Evolutionary conservation across 1,140 invertebrate genomes (phyloP).

Genomic region (Cyphomyrmex costatus): DNA sequence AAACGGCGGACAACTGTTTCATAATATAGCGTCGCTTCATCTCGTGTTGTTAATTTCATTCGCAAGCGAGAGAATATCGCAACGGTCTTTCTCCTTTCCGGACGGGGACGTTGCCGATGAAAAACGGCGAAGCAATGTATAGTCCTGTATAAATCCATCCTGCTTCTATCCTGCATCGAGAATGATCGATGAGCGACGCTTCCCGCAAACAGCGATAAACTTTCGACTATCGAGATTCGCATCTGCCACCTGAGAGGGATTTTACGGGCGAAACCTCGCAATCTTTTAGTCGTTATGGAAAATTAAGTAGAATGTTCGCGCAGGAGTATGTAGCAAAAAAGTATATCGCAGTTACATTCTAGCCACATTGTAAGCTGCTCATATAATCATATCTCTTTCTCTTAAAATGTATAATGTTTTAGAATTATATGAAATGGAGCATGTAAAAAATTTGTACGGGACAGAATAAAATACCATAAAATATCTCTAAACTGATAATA

Average conservation of each 20-base stretch:
- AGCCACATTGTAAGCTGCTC: background rate
- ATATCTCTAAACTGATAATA: background rate
- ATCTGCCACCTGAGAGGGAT: background rate
- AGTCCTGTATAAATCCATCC: slow-evolving; percentile 33
- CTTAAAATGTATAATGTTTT: background rate
- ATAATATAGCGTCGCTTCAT: slow-evolving; percentile 25
- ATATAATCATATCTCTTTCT: background rate
- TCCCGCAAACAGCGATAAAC: slow-evolving; percentile 45
- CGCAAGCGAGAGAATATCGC: background rate
- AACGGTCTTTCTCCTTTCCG: background rate
- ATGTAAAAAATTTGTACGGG: background rate
- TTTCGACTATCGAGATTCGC: slow-evolving; percentile 30
- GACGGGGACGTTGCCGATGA: slow-evolving; percentile 12
- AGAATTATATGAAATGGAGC: background rate
- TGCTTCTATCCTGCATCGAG: slow-evolving; percentile 17
- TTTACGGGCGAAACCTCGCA: background rate
- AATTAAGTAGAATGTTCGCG: background rate
- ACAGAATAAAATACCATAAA: no score
- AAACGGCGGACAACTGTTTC: slow-evolving; percentile 43
- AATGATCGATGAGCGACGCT: slow-evolving; percentile 53
- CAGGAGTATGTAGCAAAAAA: slow-evolving; percentile 2
- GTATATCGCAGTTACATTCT: slow-evolving; percentile 8
- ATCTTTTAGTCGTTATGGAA: slow-evolving; percentile 31
- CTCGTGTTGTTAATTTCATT: slow-evolving; percentile 7
- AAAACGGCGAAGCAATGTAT: slow-evolving; percentile 24